Conservation (phyloP, 2,888 invertebrate species). For the Lasioglossum marginatum region DNA sequence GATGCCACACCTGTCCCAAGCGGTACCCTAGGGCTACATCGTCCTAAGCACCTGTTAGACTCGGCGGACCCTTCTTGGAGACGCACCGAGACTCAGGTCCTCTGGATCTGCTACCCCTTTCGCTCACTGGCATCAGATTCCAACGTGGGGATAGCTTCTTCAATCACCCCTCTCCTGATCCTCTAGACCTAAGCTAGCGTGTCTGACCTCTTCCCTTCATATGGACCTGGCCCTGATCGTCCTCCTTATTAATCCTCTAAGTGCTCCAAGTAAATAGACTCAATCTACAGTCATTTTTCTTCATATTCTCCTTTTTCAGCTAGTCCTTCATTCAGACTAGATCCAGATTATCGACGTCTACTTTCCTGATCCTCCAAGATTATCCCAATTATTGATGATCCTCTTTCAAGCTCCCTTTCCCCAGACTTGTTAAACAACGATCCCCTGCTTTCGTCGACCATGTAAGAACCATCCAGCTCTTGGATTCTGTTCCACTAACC, state of each 20-base stretch:
- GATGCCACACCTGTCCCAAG: no score
- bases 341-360: background rate
- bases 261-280: background rate
- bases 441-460: no score
- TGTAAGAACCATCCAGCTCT: background rate
- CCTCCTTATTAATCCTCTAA: background rate
- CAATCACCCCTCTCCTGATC: background rate
- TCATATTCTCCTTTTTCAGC: background rate
- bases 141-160: background rate
- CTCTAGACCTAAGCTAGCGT: background rate
- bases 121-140: background rate
- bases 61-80: background rate
- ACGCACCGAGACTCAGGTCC: background rate
- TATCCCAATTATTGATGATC: background rate
- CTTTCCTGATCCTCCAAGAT: background rate
- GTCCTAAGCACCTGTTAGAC: background rate
- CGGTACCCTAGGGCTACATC: constrained; percentile 25
- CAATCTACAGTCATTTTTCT: background rate
- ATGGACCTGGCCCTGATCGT: background rate
- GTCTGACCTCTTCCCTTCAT: background rate
- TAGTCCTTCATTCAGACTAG: background rate
- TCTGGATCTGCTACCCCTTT: background rate
- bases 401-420: background rate
- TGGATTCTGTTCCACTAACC: background rate
- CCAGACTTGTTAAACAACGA: background rate